phyloP scores from a whole-genome alignment of 1,140 invertebrate species.

The Drosophila seguyi region DNA sequence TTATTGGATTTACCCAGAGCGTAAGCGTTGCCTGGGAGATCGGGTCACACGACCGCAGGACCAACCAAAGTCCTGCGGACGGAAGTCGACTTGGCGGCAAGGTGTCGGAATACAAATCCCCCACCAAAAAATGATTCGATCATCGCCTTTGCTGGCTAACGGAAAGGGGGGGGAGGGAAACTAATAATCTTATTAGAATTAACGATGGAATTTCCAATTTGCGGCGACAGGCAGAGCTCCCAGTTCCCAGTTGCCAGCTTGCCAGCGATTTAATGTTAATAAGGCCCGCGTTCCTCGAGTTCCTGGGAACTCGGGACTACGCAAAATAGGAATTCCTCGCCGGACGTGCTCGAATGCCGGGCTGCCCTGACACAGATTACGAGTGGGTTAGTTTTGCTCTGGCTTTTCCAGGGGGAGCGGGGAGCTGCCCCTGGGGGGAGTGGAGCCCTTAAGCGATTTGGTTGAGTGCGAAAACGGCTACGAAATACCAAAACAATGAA shows the following conservation, averaged over 20 bases:
- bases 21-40: constrained; percentile 4
- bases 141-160: constrained; percentile 5
- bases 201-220: constrained; percentile 81
- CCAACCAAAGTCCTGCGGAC: constrained; percentile 40
- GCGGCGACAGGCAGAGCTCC: constrained; percentile 44
- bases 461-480: constrained; percentile 8
- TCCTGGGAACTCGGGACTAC: constrained; percentile 27
- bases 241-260: neutral
- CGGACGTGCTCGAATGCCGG: constrained; percentile 63
- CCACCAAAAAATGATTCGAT: constrained; percentile 56
- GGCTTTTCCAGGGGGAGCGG: neutral
- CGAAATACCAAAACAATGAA: constrained; percentile 15
- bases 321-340: constrained; percentile 75
- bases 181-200: constrained; percentile 84
- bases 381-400: constrained; percentile 30
- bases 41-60: constrained; percentile 50
- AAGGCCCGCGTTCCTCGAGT: constrained; percentile 60
- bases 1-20: constrained; percentile 65
- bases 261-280: constrained; percentile 79
- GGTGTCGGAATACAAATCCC: constrained; percentile 72
- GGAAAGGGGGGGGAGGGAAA: constrained; percentile 47
- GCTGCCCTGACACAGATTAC: constrained; percentile 73
- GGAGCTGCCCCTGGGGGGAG: neutral
- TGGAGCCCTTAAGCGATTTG: constrained; percentile 6
- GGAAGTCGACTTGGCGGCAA: constrained; percentile 61